Evolutionary conservation across 2,888 invertebrate species (phyloP).

Genomic region (Autographa pulchrina): DNA sequence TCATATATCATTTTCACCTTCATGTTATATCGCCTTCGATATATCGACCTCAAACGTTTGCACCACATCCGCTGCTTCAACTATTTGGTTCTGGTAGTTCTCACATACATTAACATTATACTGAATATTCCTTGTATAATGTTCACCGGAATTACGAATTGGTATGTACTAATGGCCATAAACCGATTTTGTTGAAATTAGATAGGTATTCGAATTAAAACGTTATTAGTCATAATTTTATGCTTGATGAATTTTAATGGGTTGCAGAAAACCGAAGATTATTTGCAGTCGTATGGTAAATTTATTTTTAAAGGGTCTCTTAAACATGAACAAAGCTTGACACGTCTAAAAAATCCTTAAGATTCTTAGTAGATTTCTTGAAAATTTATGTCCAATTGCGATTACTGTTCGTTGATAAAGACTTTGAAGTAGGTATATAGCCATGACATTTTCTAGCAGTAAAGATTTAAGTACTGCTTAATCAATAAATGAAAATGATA

Average conservation of each 20-base stretch:
- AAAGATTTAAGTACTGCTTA: not conserved
- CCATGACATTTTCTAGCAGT: not conserved
- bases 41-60: slow-evolving; percentile 44
- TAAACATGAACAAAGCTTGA: not conserved
- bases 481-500: not conserved
- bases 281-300: too few species aligned
- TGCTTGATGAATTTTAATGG: not conserved
- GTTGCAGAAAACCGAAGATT: not conserved
- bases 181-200: not conserved
- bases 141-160: not conserved
- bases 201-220: not conserved
- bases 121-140: slow-evolving; percentile 27
- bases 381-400: not conserved
- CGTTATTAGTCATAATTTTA: not conserved
- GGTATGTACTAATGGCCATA: not conserved
- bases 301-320: not conserved
- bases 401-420: not conserved
- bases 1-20: slow-evolving; percentile 42
- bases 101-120: slow-evolving; percentile 46
- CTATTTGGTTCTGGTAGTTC: slow-evolving; percentile 35
- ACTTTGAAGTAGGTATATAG: not conserved
- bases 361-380: not conserved
- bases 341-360: not conserved
- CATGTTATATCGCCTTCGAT: slow-evolving; percentile 46
- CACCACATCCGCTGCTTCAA: slow-evolving; percentile 48